Percentiles rank a stretch among this genome's conserved stretches.
Evolutionary conservation across 2,113 vertebrate genomes (phyloP).

Genomic region (Machaerirhynchus nigripectus): DNA sequence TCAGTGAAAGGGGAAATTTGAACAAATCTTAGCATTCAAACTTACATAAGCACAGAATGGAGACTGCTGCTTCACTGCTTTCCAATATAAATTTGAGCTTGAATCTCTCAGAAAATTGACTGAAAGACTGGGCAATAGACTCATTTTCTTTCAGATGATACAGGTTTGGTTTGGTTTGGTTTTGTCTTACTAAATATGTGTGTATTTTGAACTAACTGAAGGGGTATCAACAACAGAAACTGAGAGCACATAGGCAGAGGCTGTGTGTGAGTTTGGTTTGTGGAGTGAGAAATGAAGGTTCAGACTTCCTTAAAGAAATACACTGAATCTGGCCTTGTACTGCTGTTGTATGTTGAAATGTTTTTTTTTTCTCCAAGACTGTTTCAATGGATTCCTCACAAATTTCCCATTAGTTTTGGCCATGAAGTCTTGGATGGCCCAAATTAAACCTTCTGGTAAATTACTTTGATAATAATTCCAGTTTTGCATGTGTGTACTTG

Average conservation of each 20-base stretch:
- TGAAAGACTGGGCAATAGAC: neutral
- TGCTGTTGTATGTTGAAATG: neutral
- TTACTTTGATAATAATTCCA: neutral
- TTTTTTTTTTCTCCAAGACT: neutral
- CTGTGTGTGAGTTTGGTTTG: neutral
- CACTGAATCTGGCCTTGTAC: neutral
- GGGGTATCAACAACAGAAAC: neutral
- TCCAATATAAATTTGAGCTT: neutral
- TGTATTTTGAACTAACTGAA: neutral
- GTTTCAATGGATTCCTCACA: neutral
- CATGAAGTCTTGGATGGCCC: neutral
- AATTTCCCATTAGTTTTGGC: neutral
- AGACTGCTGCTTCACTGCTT: neutral
- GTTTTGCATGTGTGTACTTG: neutral
- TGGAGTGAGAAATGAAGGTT: neutral
- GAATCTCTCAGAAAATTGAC: neutral
- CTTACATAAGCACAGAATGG: neutral
- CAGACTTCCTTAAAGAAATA: neutral
- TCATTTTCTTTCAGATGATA: neutral
- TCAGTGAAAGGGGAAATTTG: neutral
- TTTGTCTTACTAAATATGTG: neutral
- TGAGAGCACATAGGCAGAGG: neutral
- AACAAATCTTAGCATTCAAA: neutral
- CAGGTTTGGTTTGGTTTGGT: neutral
- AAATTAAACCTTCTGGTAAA: neutral